phyloP scores from a whole-genome alignment of 2,888 invertebrate genomes.

The Sceliomorpha sp. region DNA sequence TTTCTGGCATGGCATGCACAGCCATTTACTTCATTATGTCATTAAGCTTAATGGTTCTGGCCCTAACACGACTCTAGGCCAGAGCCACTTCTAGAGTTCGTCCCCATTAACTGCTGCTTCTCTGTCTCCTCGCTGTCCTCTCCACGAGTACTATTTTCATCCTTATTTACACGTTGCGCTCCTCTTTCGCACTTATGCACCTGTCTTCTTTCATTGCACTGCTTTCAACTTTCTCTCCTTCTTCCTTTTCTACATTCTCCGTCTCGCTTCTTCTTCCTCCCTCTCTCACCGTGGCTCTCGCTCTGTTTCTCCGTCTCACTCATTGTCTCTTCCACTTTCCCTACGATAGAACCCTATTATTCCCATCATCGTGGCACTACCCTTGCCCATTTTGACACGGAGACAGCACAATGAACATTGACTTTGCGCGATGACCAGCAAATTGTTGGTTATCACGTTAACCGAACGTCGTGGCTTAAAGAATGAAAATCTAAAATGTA shows the following conservation, averaged over 20 bases:
- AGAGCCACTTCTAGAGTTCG: conserved; percentile 75
- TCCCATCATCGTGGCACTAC: conserved; percentile 42
- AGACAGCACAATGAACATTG: conserved; percentile 68
- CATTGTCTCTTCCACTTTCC: conserved; percentile 32
- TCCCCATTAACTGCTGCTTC: conserved; percentile 74
- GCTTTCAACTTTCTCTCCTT: conserved; percentile 48
- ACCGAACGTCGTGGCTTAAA: too few relatives aligned
- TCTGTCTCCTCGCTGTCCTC: conserved; percentile 56
- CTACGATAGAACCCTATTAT: conserved; percentile 45
- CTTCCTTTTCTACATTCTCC: conserved; percentile 44
- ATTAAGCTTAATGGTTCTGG: conserved; percentile 80
- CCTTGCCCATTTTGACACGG: conserved; percentile 29
- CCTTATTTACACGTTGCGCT: conserved; percentile 32
- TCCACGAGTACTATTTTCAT: conserved; percentile 44
- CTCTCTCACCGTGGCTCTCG: conserved; percentile 18
- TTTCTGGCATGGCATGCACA: conserved; percentile 69
- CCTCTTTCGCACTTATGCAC: conserved; percentile 55
- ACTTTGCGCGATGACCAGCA: conserved; percentile 71
- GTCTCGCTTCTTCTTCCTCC: conserved; percentile 41
- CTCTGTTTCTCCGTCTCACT: conserved; percentile 32
- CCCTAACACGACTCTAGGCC: conserved; percentile 77
- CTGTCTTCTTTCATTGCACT: conserved; percentile 37
- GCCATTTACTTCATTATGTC: conserved; percentile 81
- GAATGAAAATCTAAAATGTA: too few relatives aligned
- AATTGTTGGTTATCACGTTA: conserved; percentile 41